Conservation (phyloP, 2,113 vertebrate species). For the Proterorhinus semilunaris region DNA sequence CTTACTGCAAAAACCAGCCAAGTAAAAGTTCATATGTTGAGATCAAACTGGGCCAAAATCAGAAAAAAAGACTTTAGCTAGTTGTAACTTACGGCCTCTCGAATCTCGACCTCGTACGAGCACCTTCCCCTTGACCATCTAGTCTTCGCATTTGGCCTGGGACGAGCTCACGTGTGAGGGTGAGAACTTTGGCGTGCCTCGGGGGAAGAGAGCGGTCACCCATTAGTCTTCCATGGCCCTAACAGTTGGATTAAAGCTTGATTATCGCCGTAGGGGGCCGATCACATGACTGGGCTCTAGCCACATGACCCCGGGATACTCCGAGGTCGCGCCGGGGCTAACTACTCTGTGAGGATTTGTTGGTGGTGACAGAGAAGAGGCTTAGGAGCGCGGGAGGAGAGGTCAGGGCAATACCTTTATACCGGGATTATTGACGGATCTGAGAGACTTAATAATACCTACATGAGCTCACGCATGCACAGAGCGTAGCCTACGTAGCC, state of each 20-base stretch:
- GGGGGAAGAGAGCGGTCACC: background rate
- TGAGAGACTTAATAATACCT: background rate
- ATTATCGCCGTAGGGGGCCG: slow-evolving; percentile 34
- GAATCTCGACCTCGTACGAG: too few species aligned
- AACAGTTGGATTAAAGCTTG: slow-evolving; percentile 34
- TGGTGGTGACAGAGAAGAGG: background rate
- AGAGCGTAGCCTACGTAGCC: background rate
- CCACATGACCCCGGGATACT: slow-evolving; percentile 19
- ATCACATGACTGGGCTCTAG: background rate
- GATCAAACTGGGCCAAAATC: too few species aligned
- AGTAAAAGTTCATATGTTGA: too few species aligned
- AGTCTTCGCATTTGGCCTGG: background rate
- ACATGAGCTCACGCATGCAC: background rate
- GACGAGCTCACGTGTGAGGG: background rate
- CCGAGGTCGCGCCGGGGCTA: slow-evolving; percentile 8
- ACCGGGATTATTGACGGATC: background rate
- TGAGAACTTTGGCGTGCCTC: background rate
- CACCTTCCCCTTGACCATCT: background rate
- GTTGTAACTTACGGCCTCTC: too few species aligned
- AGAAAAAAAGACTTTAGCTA: too few species aligned
- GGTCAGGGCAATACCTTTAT: background rate
- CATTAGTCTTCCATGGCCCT: slow-evolving; percentile 14
- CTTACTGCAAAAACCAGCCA: too few species aligned
- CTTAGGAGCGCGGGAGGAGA: background rate
- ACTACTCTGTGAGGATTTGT: slow-evolving; percentile 10